phyloP scores from a whole-genome alignment of 2,888 invertebrate genomes.

The Leucoma salicis region DNA sequence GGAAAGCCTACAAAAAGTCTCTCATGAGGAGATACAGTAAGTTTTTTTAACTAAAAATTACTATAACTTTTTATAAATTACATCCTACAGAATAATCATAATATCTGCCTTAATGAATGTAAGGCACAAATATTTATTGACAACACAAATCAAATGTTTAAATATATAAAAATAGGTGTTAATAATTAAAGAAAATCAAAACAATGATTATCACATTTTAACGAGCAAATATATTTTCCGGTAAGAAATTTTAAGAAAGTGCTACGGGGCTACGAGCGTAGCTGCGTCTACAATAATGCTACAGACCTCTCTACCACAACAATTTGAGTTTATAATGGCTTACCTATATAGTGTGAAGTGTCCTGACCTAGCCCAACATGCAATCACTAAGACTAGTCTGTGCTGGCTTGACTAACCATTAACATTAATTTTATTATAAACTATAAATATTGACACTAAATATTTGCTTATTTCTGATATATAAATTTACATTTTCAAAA shows the following conservation, averaged over 20 bases:
- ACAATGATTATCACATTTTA: neutral
- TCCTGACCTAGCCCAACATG: slow-evolving; percentile 43
- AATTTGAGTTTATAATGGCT: slow-evolving; percentile 8
- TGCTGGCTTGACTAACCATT: neutral
- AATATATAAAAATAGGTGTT: too few species aligned
- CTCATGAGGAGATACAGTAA: slow-evolving; percentile 97
- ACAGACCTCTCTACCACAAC: slow-evolving; percentile 24
- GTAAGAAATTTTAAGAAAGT: slow-evolving; percentile 27
- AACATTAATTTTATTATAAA: neutral
- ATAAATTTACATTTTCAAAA: too few species aligned
- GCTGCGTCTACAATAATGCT: slow-evolving; percentile 22
- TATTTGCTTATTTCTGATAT: too few species aligned
- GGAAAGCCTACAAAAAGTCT: slow-evolving; percentile 93
- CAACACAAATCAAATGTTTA: too few species aligned
- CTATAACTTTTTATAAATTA: neutral
- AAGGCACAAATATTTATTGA: too few species aligned
- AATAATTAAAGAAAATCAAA: neutral
- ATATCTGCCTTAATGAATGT: neutral
- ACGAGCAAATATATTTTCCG: slow-evolving; percentile 19
- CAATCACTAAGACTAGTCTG: slow-evolving; percentile 18
- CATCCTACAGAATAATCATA: neutral
- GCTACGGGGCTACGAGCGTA: slow-evolving; percentile 32
- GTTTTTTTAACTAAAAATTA: slow-evolving; percentile 64
- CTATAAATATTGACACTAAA: too few species aligned
- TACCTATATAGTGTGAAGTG: slow-evolving; percentile 5